Evolutionary conservation across 2,888 invertebrate species (phyloP).

Genomic region (Habrosyne pyritoides): DNA sequence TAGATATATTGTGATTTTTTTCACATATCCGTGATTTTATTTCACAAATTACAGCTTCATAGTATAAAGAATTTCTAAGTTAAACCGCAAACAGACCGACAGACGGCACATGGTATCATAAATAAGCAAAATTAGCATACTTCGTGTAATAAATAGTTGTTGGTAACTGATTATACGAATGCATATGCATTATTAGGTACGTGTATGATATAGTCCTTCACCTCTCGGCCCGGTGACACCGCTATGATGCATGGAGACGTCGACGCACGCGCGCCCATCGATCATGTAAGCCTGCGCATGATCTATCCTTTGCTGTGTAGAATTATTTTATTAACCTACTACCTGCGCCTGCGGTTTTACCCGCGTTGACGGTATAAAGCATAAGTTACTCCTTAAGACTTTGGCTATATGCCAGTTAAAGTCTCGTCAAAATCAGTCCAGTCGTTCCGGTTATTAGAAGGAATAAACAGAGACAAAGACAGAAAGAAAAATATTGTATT

Average conservation of each 20-base stretch:
- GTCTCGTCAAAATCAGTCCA: too few relatives aligned
- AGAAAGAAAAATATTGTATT: too few relatives aligned
- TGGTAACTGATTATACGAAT: conserved; percentile 2
- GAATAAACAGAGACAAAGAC: too few relatives aligned
- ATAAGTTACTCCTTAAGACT: too few relatives aligned
- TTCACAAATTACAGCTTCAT: too few relatives aligned
- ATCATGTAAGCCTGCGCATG: conserved; percentile 22
- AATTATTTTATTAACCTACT: background rate
- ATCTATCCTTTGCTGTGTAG: conserved; percentile 31
- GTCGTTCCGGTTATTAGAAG: too few relatives aligned
- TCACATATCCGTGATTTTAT: too few relatives aligned
- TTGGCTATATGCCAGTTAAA: too few relatives aligned
- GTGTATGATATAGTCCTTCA: conserved; percentile 21
- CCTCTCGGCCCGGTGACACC: conserved; percentile 19
- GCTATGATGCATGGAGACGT: conserved; percentile 15
- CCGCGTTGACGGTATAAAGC: background rate
- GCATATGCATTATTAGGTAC: conserved; percentile 11
- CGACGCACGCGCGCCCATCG: conserved; percentile 20
- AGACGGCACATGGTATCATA: background rate
- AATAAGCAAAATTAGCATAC: background rate
- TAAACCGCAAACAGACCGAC: too few relatives aligned
- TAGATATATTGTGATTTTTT: too few relatives aligned
- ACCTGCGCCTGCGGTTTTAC: background rate
- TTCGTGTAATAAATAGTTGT: background rate
- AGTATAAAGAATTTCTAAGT: too few relatives aligned